Base-by-base conservation (phyloP, 2,113 vertebrate genomes). In the Callorhinus ursinus region DNA sequence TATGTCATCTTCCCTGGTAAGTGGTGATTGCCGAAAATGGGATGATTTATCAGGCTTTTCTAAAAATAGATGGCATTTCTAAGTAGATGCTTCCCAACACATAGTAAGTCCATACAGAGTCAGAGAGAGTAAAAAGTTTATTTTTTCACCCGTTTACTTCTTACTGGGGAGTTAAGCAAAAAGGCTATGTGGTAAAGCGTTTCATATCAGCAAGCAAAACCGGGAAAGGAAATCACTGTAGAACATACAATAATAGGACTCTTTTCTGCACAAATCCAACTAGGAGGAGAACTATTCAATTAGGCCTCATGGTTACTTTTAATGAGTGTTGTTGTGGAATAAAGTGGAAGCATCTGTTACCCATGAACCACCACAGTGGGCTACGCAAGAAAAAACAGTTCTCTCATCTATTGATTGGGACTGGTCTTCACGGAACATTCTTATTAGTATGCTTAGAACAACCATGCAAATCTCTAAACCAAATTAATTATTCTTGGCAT, bases 291-390 rank as follows among this genome's bases (percentile, higher is more conserved):
- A 94, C 90, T 93, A 76, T 96, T 98, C 96, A 91, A 57, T 91
- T 96, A 97, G 93, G 83, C 2, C 0, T 72, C 95, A 87, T 18
- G 87, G 97, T 98, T 98, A 77, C 97, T 98, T 98, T 98, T 98
- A 98, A 98, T 97, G 97, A 98, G 88, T 63, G 86, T 86, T 98
- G 97, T 96, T 98, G 94, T 57, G 65, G 90, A 97, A 74, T 98
- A 98, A 98, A 98, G 97, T 98, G 97, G 97, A 98, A 98, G 96
- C 98, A 95, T 97, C 97, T 98, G 98, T 83, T 98, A 96, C 90
- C 96, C 93, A 79, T 88, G 96, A 98, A 93, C 96, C 79, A 97
- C 96, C 96, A 96, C 61, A 15, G 89, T 84, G 80, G 97, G 97
- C 97, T 98, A 97, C 98, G 98, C 97, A 97, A 98, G 98, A 94